Evolutionary conservation across 2,797 vertebrate genomes (phyloP).

Genomic region (Delichon dasypus): DNA sequence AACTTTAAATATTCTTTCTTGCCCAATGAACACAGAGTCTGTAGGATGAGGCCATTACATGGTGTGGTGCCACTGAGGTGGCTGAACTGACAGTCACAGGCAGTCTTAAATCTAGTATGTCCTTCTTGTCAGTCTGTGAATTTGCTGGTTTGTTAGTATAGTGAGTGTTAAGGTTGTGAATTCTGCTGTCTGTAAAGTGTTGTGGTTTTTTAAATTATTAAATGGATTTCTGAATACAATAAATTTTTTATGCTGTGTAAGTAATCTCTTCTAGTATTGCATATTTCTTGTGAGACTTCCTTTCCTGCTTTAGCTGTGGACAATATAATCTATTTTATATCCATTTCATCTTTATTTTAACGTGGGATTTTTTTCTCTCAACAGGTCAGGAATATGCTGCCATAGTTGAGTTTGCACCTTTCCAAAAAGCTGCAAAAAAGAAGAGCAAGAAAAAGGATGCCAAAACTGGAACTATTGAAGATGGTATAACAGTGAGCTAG

Average conservation of each 20-base stretch:
- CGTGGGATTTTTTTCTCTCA: neutral
- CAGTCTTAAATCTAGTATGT: neutral
- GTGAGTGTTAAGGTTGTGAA: neutral
- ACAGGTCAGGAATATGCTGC: slow-evolving; percentile 97
- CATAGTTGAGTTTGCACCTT: slow-evolving; percentile 97
- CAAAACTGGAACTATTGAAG: slow-evolving; percentile 93
- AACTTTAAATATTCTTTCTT: neutral
- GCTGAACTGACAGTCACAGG: neutral
- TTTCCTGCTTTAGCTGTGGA: neutral
- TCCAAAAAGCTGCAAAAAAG: slow-evolving; percentile 98
- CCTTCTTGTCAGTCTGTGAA: neutral
- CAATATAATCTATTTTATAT: neutral
- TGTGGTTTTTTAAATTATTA: neutral
- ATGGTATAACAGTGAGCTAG: slow-evolving; percentile 79
- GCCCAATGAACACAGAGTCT: neutral
- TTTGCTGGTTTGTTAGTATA: neutral
- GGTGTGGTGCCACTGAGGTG: neutral
- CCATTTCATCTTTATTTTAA: neutral
- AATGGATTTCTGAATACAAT: neutral
- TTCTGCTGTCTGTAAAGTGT: neutral
- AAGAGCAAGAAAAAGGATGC: slow-evolving; percentile 96
- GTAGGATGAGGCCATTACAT: fast-evolving
- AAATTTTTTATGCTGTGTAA: neutral
- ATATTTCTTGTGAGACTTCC: neutral
- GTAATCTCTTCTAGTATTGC: neutral